phyloP scores from a whole-genome alignment of 2,888 invertebrate genomes.

The Troilus luridus region DNA sequence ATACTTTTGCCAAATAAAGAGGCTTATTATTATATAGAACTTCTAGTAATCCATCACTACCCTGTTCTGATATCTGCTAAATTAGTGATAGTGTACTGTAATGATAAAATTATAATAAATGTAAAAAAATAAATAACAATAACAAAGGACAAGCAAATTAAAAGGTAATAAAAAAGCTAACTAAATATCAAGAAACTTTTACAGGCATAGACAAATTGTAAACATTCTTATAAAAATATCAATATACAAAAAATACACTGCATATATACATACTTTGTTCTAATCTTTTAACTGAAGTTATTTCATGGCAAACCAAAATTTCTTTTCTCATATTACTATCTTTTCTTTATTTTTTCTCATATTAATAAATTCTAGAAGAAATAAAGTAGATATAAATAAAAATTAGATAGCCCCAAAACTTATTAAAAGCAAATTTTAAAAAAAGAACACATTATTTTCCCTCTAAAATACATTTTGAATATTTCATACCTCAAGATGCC shows the following conservation, averaged over 20 bases:
- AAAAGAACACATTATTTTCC: no score
- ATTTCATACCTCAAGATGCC: no score
- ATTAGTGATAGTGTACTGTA: conserved; percentile 11
- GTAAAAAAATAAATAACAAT: neutral
- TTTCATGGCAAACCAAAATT: neutral
- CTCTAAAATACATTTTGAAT: no score
- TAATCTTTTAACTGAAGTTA: neutral
- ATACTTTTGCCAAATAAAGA: neutral
- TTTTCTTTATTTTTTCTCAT: neutral
- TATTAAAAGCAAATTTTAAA: no score
- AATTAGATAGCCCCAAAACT: neutral
- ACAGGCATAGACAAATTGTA: neutral
- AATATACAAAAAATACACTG: neutral
- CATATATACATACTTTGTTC: neutral
- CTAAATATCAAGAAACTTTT: neutral
- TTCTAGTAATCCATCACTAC: neutral
- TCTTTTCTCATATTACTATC: no score
- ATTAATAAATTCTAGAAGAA: neutral
- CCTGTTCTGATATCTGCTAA: neutral
- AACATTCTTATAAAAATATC: neutral
- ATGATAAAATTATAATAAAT: conserved; percentile 12
- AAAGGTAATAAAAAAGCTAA: neutral
- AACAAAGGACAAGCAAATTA: neutral
- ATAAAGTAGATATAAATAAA: neutral
- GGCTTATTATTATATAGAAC: neutral